Conservation (phyloP, 2,797 vertebrate genomes). For the Phataginus tetradactyla region DNA sequence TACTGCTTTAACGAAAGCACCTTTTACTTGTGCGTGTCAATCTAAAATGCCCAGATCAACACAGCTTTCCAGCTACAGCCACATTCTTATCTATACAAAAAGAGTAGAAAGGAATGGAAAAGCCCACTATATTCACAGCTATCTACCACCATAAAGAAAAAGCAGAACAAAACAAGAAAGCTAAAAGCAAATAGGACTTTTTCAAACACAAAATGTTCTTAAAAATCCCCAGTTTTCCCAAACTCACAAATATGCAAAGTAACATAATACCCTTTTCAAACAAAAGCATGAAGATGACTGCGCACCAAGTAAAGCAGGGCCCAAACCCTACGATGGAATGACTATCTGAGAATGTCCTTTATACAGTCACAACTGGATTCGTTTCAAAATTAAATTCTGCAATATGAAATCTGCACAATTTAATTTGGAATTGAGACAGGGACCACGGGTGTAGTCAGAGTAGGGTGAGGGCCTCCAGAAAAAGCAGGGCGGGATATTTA, state of each 20-base stretch:
- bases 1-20: neutral
- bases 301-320: neutral
- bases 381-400: slow-evolving; percentile 18
- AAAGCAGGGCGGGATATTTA: too few relatives aligned
- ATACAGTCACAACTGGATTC: neutral
- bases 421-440: neutral
- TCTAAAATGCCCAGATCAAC: slow-evolving; percentile 28
- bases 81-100: slow-evolving; percentile 19
- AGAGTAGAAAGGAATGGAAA: slow-evolving; percentile 1
- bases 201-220: slow-evolving; percentile 43
- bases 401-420: neutral
- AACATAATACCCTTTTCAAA: slow-evolving; percentile 10
- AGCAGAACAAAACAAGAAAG: slow-evolving; percentile 48
- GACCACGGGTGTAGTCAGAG: too few relatives aligned
- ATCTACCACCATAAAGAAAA: neutral
- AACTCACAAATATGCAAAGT: slow-evolving; percentile 35
- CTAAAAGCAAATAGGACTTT: slow-evolving; percentile 49
- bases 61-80: neutral
- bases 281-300: neutral
- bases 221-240: slow-evolving; percentile 28
- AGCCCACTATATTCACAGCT: neutral
- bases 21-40: neutral
- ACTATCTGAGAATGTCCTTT: slow-evolving; percentile 17
- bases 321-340: neutral
- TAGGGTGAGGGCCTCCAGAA: too few relatives aligned